Base-by-base conservation (phyloP, 2,888 invertebrate genomes). In the Ectemnius lituratus region DNA sequence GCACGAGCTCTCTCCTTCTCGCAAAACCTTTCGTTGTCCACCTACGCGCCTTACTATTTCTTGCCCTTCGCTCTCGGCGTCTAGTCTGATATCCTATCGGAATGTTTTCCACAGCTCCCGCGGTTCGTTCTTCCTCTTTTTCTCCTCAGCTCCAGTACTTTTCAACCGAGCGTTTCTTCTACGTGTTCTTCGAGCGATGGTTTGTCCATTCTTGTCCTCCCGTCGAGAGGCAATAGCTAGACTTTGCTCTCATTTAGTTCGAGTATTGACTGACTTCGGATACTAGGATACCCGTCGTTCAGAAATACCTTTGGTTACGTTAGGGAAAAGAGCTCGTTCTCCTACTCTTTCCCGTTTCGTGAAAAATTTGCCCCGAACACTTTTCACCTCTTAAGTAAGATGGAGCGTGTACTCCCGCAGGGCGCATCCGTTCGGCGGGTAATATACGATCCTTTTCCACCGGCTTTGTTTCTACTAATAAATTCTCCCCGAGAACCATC, bases 381-480 rank as follows among this genome's bases (percentile, higher is more conserved):
- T 64, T 45, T 62, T 52, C 62, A 47, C 23, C 23, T 18, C 52
- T 20, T 73, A 72, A 80, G 56, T 78, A 59, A 76, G 72, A 79
- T 13, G 27, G 70, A 75, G 45, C 60, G 61, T 27, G 57, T 59
- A 37, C 18, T 67, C 72, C 47, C 27, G 4, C 1, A 57, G 65
- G 78, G 18, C 49, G 20, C 63, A 78, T 81, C 64, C n/a, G 52
- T 72, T 70, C 47, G 37, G 14, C 6, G 11, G 28, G 27, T 62
- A 63, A 67, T 67, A 60, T 60, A 63, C 59, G 60, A 28, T 45
- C 57, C 37, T 4, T 60, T 45, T 28, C 2, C 37, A 11, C 18
- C 8, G 28, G 23, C 28, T 78, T 62, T 20, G 6, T 16, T 27
- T 6, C 14, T 13, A 37, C 16, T 64, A 67, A 75, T 64, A 47